Percentiles rank a stretch among this genome's conserved stretches.
Conservation (phyloP, 2,888 invertebrate genomes). For the Tenthredo mesomela region DNA sequence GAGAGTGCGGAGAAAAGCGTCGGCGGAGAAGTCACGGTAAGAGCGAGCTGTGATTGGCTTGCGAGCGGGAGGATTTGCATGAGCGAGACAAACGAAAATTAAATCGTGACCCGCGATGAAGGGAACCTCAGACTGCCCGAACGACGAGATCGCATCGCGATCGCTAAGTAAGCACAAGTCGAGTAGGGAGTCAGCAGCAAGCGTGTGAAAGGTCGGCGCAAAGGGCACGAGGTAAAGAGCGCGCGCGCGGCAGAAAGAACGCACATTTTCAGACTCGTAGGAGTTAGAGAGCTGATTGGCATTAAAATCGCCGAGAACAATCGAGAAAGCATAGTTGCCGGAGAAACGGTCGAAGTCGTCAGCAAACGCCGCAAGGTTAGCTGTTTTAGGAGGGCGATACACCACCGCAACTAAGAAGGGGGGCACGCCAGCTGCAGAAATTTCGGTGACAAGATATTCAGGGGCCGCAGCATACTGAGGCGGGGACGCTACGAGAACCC, state of each 20-base stretch:
- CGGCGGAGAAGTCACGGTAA: background rate
- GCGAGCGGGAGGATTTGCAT: background rate
- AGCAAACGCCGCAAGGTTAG: background rate
- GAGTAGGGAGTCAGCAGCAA: too few species aligned
- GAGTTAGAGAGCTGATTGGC: too few species aligned
- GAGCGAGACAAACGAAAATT: background rate
- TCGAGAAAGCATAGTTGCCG: background rate
- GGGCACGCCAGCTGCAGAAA: background rate
- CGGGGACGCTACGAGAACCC: background rate
- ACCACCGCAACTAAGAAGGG: background rate
- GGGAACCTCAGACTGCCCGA: background rate
- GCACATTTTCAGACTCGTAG: too few species aligned
- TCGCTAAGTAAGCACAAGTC: background rate
- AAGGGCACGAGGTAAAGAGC: too few species aligned
- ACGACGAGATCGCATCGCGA: background rate
- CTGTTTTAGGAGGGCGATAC: background rate
- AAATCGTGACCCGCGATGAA: constrained; percentile 12
- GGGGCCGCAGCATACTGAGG: too few species aligned
- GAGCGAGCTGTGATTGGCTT: background rate
- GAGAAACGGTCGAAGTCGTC: background rate
- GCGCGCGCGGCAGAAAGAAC: too few species aligned
- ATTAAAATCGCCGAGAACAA: too few species aligned
- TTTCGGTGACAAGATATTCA: too few species aligned
- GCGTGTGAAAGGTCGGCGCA: too few species aligned
- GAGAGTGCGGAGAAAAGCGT: background rate